Conservation (phyloP, 1,140 invertebrate genomes). For the Drosophila ambigua region DNA sequence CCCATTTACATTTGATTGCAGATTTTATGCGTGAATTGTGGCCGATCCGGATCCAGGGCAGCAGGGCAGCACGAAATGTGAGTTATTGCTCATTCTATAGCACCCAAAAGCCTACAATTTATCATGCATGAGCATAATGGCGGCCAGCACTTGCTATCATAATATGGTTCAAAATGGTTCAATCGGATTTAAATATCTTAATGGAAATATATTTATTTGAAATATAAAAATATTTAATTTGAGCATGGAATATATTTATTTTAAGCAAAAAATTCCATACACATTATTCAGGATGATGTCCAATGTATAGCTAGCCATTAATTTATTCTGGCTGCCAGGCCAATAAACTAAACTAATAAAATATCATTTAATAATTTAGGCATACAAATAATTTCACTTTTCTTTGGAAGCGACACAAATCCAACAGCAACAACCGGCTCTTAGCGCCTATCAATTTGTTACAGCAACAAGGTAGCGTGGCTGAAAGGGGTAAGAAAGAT, state of each 20-base stretch:
- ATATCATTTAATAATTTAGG: slow-evolving; percentile 44
- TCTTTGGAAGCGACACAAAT: slow-evolving; percentile 9
- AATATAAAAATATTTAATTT: no score
- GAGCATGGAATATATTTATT: no score
- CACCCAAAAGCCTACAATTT: slow-evolving; percentile 28
- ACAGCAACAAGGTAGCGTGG: slow-evolving; percentile 30
- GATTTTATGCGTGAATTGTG: slow-evolving; percentile 64
- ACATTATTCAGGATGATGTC: no score
- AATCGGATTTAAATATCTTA: no score
- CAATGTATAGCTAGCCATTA: no score
- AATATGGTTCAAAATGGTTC: background rate
- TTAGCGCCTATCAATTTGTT: slow-evolving; percentile 62
- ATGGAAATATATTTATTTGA: no score
- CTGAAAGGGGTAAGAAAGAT: background rate
- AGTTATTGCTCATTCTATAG: slow-evolving; percentile 38
- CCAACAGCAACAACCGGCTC: slow-evolving; percentile 27
- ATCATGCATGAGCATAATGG: slow-evolving; percentile 28
- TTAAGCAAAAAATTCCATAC: no score
- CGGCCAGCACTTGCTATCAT: slow-evolving; percentile 14
- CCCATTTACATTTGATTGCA: slow-evolving; percentile 75
- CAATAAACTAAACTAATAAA: slow-evolving; percentile 28
- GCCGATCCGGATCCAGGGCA: slow-evolving; percentile 20
- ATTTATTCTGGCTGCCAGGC: background rate
- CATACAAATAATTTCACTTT: slow-evolving; percentile 59
- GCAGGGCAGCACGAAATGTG: slow-evolving; percentile 34